Evolutionary conservation across 2,797 vertebrate genomes (phyloP).

Genomic region (Pangasius krempfi): DNA sequence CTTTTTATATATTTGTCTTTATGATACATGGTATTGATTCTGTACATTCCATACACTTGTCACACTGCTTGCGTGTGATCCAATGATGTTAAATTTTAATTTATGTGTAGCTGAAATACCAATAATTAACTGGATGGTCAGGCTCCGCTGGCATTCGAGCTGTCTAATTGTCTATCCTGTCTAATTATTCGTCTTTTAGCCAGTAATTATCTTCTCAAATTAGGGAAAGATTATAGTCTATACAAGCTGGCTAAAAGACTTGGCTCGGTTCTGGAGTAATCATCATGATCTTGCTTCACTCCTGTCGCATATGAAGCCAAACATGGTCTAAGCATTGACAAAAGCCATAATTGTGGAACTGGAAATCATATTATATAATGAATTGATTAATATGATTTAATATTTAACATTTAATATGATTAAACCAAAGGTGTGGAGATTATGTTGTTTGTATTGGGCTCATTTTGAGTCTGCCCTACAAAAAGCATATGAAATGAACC

Average conservation of each 20-base stretch:
- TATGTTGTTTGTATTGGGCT: not conserved
- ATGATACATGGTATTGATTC: not conserved
- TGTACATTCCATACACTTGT: not conserved
- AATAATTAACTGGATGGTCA: slow-evolving; percentile 27
- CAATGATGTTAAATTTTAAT: not conserved
- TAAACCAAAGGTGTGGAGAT: not conserved
- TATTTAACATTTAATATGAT: too few relatives aligned
- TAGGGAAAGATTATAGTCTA: slow-evolving; percentile 3
- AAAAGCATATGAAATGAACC: not conserved
- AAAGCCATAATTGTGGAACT: not conserved
- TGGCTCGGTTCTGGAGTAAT: slow-evolving; percentile 14
- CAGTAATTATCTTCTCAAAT: slow-evolving; percentile 29
- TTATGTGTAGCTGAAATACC: slow-evolving; percentile 21
- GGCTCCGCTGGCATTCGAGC: slow-evolving; percentile 14
- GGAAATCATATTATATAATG: not conserved
- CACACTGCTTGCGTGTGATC: not conserved
- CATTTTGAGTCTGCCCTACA: not conserved
- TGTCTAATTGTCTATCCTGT: slow-evolving; percentile 4
- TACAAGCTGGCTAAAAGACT: slow-evolving; percentile 4
- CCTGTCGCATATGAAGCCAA: not conserved
- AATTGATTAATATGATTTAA: too few relatives aligned
- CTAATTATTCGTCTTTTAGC: slow-evolving; percentile 21
- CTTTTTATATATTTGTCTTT: not conserved
- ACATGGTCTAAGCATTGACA: not conserved
- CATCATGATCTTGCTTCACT: slow-evolving; percentile 14